Evolutionary conservation across 2,888 invertebrate species (phyloP), one percentile per base, ranked within the genome.

Genomic region (Drosophila mimica): DNA sequence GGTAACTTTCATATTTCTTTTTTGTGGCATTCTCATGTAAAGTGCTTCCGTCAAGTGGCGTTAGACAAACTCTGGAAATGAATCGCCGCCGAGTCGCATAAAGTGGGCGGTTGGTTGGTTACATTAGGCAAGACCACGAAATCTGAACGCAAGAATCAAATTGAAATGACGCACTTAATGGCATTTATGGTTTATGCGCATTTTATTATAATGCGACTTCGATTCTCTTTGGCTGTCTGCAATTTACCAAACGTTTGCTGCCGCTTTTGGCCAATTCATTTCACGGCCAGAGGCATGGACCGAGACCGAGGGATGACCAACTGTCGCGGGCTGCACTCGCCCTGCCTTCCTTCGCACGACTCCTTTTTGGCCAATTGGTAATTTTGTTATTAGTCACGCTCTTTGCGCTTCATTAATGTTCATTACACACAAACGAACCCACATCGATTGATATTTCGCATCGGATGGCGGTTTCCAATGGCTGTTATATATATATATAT

Each of bases 331-430:
- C 63, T 46, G 48, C 30, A 43, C 58, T 53, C 43, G 13, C 13
- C 2, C 34, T 34, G 17, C 17, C 28, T n/a, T 43, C 15, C 52
- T 30, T 46, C 11, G 40, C 57, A 52, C 38, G 67, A 54, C 75
- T 83, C 81, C 81, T 64, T 79, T 81, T 85, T 89, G 85, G 83
- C 88, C 88, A 86, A 87, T 87, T 89, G 89, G 87, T 83, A 87
- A 87, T 89, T 87, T 88, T 82, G 86, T 79, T 87, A 87, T 87
- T 87, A 87, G 87, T 89, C 90, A 89, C 87, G 87, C 87, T 89
- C 86, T 87, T 89, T 88, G 87, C 87, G 87, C 88, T 87, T 89
- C 87, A 89, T 87, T 87, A 87, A 87, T 89, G 87, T 87, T 89
- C 90, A 87, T 87, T 89, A 88, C 90, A 89, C 87, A 89, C 83